Conservation (phyloP, 2,888 invertebrate genomes). For the Drosophila mercatorum region DNA sequence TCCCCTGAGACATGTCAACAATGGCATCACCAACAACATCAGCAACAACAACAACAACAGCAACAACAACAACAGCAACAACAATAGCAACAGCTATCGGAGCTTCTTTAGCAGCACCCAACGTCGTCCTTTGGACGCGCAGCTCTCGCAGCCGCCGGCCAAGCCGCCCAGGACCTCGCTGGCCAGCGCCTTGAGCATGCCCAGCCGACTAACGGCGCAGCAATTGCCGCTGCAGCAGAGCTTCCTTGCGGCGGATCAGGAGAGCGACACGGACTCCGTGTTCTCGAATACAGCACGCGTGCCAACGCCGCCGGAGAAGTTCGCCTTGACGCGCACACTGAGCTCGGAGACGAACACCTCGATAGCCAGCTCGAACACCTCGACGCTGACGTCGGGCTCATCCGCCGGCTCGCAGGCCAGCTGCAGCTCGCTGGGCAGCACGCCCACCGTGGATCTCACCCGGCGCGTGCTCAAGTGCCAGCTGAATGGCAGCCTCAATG, state of each 20-base stretch:
- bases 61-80: conserved; percentile 1
- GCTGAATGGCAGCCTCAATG: conserved; percentile 72
- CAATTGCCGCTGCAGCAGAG: conserved; percentile 32
- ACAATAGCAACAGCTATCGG: conserved; percentile 68
- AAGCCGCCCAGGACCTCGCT: conserved; percentile 84
- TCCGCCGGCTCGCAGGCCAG: conserved; percentile 91
- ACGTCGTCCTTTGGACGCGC: conserved; percentile 70
- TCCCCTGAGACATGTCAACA: conserved; percentile 27
- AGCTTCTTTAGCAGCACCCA: conserved; percentile 62
- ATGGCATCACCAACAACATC: not conserved
- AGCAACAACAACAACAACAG: not conserved
- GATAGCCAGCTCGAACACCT: conserved; percentile 89
- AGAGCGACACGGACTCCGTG: conserved; percentile 92
- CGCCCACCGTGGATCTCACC: conserved; percentile 87
- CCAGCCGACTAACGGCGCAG: conserved; percentile 40
- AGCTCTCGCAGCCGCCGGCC: conserved; percentile 75
- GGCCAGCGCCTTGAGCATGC: conserved; percentile 23
- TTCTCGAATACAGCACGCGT: conserved; percentile 91
- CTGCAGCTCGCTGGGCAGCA: conserved; percentile 88
- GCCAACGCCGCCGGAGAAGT: conserved; percentile 86
- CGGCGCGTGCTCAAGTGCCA: conserved; percentile 89
- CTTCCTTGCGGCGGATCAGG: conserved; percentile 72
- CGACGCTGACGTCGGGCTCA: conserved; percentile 90
- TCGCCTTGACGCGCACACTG: conserved; percentile 88
- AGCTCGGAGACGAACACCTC: conserved; percentile 91